Evolutionary conservation across 2,888 invertebrate species (phyloP), one percentile per base, ranked within the genome.

Genomic region (Athrips mouffetella): DNA sequence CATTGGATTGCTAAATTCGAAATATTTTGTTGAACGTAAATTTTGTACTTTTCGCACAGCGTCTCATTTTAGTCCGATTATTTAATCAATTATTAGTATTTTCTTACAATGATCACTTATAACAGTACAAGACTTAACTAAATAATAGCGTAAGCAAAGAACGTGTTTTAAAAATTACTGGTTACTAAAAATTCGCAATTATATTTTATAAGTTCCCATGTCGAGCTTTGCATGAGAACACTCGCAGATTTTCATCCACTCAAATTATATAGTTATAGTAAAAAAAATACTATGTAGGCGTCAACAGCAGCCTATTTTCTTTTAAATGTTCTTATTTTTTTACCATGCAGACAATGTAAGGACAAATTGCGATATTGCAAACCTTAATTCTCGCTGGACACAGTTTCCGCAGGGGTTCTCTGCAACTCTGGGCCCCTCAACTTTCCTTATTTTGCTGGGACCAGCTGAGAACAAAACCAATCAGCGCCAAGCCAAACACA

Each of bases 401-500:
- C 85, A 86, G 61, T 58, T 60, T 58, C 76, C 73, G 68, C 84
- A 85, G 56, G 57, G 51, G 49, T 48, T 57, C 54, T 74, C 73
- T 15, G 68, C 65, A 30, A 61, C 59, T 54, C 67, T 70, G 56
- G 47, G 33, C 52, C 60, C 62, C 31, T 73, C 80, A 44, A 54
- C 42, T 63, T 77, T 84, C 66, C 72, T 64, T 56, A 59, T 39
- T 73, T 84, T 84, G 70, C 67, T 67, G 62, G 81, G 72, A 60
- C 74, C 77, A 62, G 74, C 86, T 86, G 85, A 68, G 81, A 83
- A 85, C 84, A 86, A 74, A 80, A 76, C 69, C 67, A 76, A 83
- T 68, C 63, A 76, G 73, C 83, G 82, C 85, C 67, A 71, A 81
- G 85, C 86, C 70, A 73, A 70, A 72, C 57, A 71, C 45, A 65